Evolutionary conservation across 2,797 vertebrate species (phyloP).

Genomic region (Rhinogobio ventralis): DNA sequence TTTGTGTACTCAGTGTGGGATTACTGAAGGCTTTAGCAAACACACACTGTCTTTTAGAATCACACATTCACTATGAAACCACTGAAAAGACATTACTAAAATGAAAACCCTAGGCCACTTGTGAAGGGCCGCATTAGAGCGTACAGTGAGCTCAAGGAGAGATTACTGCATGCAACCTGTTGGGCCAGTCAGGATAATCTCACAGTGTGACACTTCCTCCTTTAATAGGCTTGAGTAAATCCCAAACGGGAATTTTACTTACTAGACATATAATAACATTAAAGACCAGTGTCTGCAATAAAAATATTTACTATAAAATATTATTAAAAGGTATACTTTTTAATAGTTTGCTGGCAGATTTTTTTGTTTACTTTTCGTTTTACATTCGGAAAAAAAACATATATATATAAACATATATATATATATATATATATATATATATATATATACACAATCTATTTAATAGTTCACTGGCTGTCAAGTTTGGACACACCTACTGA

Average conservation of each 20-base stretch:
- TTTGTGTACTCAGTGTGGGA: neutral
- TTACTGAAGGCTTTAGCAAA: neutral
- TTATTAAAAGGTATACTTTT: no score
- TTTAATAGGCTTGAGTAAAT: constrained; percentile 31
- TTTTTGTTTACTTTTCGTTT: neutral
- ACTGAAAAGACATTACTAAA: neutral
- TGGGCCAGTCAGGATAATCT: constrained; percentile 15
- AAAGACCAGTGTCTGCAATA: neutral
- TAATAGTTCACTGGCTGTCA: neutral
- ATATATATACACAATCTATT: neutral
- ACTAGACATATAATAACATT: neutral
- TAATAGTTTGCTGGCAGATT: no score
- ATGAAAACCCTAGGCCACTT: neutral
- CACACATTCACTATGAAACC: neutral
- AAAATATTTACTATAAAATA: no score
- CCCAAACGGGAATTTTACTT: neutral
- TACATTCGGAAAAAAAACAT: neutral
- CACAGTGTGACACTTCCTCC: constrained; percentile 3
- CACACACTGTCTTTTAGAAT: neutral
- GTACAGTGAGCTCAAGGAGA: neutral
- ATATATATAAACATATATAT: no score
- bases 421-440: neutral
- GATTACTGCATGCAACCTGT: constrained; percentile 3
- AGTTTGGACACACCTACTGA: neutral
- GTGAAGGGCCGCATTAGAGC: neutral